Conservation (phyloP, 2,797 vertebrate genomes). For the Coregonus suidteri region DNA sequence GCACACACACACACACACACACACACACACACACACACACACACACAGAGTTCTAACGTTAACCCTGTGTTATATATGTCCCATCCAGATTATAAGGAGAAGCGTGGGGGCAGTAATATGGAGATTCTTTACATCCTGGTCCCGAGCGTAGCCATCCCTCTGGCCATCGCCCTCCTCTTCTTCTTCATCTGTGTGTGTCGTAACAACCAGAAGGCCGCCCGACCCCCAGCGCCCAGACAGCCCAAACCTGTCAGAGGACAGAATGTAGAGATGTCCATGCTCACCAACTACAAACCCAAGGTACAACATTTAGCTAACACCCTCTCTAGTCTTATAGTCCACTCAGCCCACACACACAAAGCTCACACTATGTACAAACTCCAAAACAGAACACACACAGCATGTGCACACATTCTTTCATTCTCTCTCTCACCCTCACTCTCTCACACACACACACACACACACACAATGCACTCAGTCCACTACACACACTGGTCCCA, state of each 20-base stretch:
- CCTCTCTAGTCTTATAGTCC: too few relatives aligned
- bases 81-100: slow-evolving; percentile 86
- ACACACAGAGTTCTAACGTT: slow-evolving; percentile 73
- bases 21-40: too few relatives aligned
- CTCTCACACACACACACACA: too few relatives aligned
- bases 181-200: slow-evolving; percentile 98
- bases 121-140: slow-evolving; percentile 97
- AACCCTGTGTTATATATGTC: neutral
- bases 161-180: slow-evolving; percentile 93
- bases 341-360: too few relatives aligned
- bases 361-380: too few relatives aligned
- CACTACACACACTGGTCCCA: too few relatives aligned
- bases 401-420: too few relatives aligned
- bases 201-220: slow-evolving; percentile 93
- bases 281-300: slow-evolving; percentile 94
- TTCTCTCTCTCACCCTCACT: too few relatives aligned
- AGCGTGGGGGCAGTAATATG: slow-evolving; percentile 82
- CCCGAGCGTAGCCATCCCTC: slow-evolving; percentile 92
- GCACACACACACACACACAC: slow-evolving; percentile 51
- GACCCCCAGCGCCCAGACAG: slow-evolving; percentile 84
- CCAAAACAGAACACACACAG: too few relatives aligned
- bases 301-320: slow-evolving; percentile 52
- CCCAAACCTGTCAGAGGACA: slow-evolving; percentile 93
- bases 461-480: too few relatives aligned
- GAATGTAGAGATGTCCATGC: slow-evolving; percentile 99